phyloP scores from a whole-genome alignment of 2,797 vertebrate genomes.

The Amblyraja radiata region DNA sequence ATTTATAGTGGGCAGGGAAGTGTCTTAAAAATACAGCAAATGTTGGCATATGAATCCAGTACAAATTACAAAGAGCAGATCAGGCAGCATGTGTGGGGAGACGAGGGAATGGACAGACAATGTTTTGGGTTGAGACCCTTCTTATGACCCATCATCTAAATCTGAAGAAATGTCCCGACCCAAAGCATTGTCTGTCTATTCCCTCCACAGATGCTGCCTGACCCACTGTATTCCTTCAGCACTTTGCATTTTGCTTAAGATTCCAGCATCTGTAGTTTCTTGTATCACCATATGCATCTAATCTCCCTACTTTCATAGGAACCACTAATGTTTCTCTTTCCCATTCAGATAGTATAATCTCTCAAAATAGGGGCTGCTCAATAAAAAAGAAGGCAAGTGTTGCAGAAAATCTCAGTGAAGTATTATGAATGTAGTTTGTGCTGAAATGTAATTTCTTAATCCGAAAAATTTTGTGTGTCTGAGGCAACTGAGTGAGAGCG shows the following conservation, averaged over 20 bases:
- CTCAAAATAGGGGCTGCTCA: background rate
- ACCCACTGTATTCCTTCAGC: no score
- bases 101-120: no score
- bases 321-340: background rate
- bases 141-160: no score
- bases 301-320: background rate
- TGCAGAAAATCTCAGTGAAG: background rate
- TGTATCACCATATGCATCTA: background rate
- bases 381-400: background rate
- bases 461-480: background rate
- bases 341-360: background rate
- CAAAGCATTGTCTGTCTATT: no score
- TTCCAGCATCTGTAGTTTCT: no score
- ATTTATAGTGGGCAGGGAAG: background rate
- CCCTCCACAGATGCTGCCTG: no score
- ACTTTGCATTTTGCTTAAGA: no score
- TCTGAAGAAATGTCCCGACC: no score
- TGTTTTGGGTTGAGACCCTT: no score
- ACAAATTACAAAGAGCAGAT: no score
- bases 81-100: no score
- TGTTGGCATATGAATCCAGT: background rate
- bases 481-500: background rate
- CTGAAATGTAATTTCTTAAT: conserved; percentile 6
- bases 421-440: background rate
- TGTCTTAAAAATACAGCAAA: background rate